A percentile compares a stretch with the other conserved stretches of the same genome.
Evolutionary conservation across 2,888 invertebrate species (phyloP).

Genomic region (Eristalis tenax): DNA sequence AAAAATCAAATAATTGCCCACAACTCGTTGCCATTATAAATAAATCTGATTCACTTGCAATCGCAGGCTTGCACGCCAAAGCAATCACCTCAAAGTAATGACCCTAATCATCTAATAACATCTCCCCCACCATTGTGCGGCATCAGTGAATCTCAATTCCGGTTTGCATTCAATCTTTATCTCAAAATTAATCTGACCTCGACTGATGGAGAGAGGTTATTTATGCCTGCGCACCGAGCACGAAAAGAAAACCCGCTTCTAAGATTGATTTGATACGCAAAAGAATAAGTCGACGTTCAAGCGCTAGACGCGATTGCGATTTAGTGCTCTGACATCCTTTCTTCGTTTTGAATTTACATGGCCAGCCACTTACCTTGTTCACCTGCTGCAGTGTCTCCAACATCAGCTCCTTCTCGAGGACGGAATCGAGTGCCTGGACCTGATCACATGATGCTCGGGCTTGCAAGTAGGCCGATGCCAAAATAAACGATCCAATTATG

Average conservation of each 20-base stretch:
- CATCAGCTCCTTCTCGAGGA: constrained; percentile 87
- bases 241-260: background rate
- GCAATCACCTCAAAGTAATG: constrained; percentile 38
- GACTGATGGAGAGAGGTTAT: constrained; percentile 31
- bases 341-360: background rate
- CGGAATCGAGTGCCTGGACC: constrained; percentile 86
- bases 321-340: background rate
- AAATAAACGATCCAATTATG: constrained; percentile 90
- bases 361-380: constrained; percentile 82
- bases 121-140: constrained; percentile 17
- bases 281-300: constrained; percentile 1
- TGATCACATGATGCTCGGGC: constrained; percentile 91
- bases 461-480: constrained; percentile 92
- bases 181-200: constrained; percentile 45
- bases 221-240: background rate
- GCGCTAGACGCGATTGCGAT: background rate
- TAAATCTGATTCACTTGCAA: background rate
- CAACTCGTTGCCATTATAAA: background rate
- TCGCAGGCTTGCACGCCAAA: background rate
- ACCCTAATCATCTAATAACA: constrained; percentile 45
- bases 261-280: background rate
- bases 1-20: background rate
- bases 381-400: constrained; percentile 88
- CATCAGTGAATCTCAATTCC: constrained; percentile 42
- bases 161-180: constrained; percentile 31